Evolutionary conservation across 2,888 invertebrate species (phyloP), one percentile per base, ranked within the genome.

Genomic region (Drosophila merina): DNA sequence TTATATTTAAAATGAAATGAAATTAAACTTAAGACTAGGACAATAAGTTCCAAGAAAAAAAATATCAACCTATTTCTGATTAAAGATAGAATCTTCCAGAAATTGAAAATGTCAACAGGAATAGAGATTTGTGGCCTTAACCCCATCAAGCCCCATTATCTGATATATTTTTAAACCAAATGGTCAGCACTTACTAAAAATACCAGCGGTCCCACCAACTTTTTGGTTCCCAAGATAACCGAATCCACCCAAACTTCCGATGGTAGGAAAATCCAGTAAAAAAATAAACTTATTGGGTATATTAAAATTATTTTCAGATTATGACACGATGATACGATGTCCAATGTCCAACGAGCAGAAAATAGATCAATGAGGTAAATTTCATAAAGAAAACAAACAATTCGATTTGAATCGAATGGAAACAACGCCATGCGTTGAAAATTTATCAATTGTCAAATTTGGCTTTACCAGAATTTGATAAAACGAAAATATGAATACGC

Each of bases 391-490:
- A 33, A 28, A 20, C 20, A 20, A 20, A 20, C 20, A 20, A 20
- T 20, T 20, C 20, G 20, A 20, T 20, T 20, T 20, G 20, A 20
- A 20, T 20, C 20, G 20, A 20, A 14, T 14, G 1, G 14, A 14
- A 14, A 28, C 28, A 28, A 28, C 28, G 28, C 28, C 28, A 28
- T 28, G 28, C 28, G 28, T 6, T 28, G 28, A 28, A 28, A 28
- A 59, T 74, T 74, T 80, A 79, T 86, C 72, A 76, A 44, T 57
- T 72, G 71, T 69, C 73, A 64, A 47, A 55, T 55, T 55, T 33
- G 66, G 59, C 63, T 51, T 75, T 69, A 75, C 51, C 14, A 0
- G 26, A 45, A 40, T 9, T 33, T 62, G 70, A 72, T 75, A 72
- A 80, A 69, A 74, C 52, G 49, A 33, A 49, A 58, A 36, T 40